These are phyloP conservation scores for Augochlora pura DNA, from an alignment of 1,140 invertebrate species.

Conservation along the genomic window DNA sequence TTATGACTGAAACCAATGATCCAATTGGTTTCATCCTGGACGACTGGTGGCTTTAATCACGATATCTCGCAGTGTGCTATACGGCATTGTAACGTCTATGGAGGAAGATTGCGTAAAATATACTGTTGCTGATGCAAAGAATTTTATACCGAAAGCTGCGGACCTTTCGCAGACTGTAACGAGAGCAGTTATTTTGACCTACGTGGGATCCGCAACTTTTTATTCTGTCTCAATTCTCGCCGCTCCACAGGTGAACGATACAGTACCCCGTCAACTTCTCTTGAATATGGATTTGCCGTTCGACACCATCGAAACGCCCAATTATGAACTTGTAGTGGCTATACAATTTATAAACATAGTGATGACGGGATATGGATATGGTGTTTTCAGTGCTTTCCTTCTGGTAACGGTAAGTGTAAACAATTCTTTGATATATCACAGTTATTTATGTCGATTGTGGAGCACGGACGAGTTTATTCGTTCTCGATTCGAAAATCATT, in stretches of 20 bases:
- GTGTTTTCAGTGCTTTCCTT: slow-evolving; percentile 30
- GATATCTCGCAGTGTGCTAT: slow-evolving; percentile 30
- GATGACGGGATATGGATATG: slow-evolving; percentile 11
- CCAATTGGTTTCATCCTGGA: background rate
- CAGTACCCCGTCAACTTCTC: slow-evolving; percentile 20
- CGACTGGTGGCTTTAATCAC: background rate
- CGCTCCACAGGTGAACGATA: background rate
- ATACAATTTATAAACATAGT: slow-evolving; percentile 38
- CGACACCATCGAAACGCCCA: slow-evolving; percentile 29
- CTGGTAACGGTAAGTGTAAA: slow-evolving; percentile 35
- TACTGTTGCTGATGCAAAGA: background rate
- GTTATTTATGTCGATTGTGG: too few relatives aligned
- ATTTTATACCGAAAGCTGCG: slow-evolving; percentile 17
- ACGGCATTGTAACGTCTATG: slow-evolving; percentile 28
- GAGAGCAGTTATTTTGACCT: slow-evolving; percentile 4
- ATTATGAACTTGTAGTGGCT: slow-evolving; percentile 46
- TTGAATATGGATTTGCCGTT: slow-evolving; percentile 56
- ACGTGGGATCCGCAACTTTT: background rate
- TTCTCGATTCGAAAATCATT: too few relatives aligned
- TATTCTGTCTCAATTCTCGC: background rate
- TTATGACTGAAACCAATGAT: too few relatives aligned
- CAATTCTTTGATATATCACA: too few relatives aligned
- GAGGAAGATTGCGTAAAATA: slow-evolving; percentile 35
- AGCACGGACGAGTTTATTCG: too few relatives aligned
- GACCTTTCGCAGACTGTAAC: slow-evolving; percentile 14